Evolutionary conservation across 2,113 vertebrate genomes (phyloP).

Genomic region (Anguilla rostrata): DNA sequence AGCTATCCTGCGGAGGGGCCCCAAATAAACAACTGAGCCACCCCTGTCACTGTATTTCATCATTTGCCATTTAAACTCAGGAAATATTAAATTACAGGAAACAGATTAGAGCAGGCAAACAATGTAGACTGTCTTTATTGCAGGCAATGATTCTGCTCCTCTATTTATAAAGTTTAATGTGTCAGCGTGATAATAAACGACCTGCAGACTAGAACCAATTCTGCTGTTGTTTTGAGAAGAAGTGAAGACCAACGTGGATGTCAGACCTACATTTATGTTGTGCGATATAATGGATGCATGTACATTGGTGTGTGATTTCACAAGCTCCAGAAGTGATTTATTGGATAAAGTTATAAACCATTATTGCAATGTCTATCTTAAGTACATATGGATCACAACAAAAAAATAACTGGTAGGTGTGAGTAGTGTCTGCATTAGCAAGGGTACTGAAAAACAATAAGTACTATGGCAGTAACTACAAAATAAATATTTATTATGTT

Average conservation of each 20-base stretch:
- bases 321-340: too few species aligned
- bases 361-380: not conserved
- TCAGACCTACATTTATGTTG: not conserved
- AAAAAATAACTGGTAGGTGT: too few species aligned
- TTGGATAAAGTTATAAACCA: not conserved
- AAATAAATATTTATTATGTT: not conserved
- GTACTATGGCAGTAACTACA: not conserved
- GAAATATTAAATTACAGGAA: constrained; percentile 64
- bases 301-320: too few species aligned
- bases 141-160: constrained; percentile 47
- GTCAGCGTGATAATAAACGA: constrained; percentile 44
- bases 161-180: constrained; percentile 50
- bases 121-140: constrained; percentile 57
- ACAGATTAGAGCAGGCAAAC: constrained; percentile 60
- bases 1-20: constrained; percentile 41
- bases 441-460: not conserved
- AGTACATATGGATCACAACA: too few species aligned
- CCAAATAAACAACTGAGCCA: constrained; percentile 49
- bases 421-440: not conserved
- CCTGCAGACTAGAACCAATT: constrained; percentile 14
- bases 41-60: constrained; percentile 62
- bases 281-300: not conserved
- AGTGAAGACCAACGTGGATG: not conserved
- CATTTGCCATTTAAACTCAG: constrained; percentile 56
- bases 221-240: not conserved